Percentiles rank a stretch among this genome's conserved stretches.
Conservation (phyloP, 2,797 vertebrate species). For the Gallinago stenura region DNA sequence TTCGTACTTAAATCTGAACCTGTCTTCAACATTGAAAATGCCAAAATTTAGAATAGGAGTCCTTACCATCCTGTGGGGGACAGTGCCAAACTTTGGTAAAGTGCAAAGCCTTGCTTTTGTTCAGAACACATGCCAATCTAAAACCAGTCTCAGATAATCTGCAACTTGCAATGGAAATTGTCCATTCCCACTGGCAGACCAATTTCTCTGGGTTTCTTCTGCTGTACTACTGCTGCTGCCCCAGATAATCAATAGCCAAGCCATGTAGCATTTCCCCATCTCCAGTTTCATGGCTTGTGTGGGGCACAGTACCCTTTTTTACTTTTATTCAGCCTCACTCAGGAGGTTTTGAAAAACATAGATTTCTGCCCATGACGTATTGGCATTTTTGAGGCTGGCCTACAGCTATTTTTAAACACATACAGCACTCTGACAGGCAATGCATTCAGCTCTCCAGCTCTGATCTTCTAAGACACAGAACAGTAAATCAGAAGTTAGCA, state of each 20-base stretch:
- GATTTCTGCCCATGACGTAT: not conserved
- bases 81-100: not conserved
- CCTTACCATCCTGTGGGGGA: not conserved
- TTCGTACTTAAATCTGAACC: not conserved
- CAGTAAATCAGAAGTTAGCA: slow-evolving; percentile 61
- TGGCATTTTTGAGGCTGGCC: slow-evolving; percentile 5
- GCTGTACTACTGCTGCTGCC: not conserved
- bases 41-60: not conserved
- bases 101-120: not conserved
- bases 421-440: not conserved
- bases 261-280: not conserved
- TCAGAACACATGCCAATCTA: not conserved
- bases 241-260: not conserved
- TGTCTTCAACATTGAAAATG: not conserved
- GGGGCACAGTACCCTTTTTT: not conserved
- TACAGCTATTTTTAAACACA: slow-evolving; percentile 19
- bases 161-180: not conserved
- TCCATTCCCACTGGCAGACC: not conserved
- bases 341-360: not conserved
- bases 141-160: not conserved
- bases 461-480: slow-evolving; percentile 39
- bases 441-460: slow-evolving; percentile 19
- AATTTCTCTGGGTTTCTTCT: not conserved
- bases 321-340: not conserved
- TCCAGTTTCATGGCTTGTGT: not conserved